These are phyloP conservation scores for Pseudocheirus occidentalis DNA, from an alignment of 2,797 vertebrate species.

Conservation along the genomic window DNA sequence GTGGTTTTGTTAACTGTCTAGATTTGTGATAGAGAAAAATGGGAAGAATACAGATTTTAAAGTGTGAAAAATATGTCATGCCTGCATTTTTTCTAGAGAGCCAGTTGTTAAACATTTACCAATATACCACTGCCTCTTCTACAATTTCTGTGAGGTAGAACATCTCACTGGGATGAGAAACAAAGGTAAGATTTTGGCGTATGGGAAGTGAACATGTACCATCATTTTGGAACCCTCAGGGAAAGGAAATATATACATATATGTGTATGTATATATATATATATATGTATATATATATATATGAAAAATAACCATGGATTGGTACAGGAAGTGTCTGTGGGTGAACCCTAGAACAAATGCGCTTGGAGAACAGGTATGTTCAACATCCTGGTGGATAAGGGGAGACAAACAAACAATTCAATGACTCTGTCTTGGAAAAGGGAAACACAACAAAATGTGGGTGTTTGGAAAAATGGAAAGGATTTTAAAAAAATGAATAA, in stretches of 20 bases:
- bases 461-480: constrained; percentile 42
- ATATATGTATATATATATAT: background rate
- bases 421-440: constrained; percentile 26
- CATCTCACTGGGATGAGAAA: constrained; percentile 5
- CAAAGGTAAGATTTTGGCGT: background rate
- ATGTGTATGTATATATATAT: too few species aligned
- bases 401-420: background rate
- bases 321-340: background rate
- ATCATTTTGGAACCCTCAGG: background rate
- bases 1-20: background rate
- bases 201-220: background rate
- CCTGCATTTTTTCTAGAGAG: background rate
- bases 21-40: background rate
- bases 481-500: constrained; percentile 60
- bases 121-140: background rate
- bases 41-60: background rate
- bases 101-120: background rate
- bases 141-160: constrained; percentile 29
- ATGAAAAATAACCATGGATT: background rate
- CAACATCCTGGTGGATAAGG: constrained; percentile 21
- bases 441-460: constrained; percentile 56
- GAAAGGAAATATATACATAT: background rate
- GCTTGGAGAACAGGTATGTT: background rate
- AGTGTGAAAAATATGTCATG: background rate
- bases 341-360: constrained; percentile 19